Evolutionary conservation across 1,140 invertebrate genomes (phyloP).

Genomic region (Semibalanus balanoides): DNA sequence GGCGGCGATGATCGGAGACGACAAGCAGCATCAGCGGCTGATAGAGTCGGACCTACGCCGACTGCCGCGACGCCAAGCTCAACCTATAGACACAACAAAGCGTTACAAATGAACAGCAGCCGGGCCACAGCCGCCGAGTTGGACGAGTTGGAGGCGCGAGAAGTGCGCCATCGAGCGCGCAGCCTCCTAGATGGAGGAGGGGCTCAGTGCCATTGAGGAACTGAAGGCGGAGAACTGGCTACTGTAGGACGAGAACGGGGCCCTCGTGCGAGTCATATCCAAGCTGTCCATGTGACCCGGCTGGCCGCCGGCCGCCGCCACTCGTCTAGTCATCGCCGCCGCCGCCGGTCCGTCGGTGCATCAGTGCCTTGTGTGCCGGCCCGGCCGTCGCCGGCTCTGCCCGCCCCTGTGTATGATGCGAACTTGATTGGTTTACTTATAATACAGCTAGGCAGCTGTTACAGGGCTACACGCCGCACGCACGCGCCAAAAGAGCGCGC

Average conservation of each 20-base stretch:
- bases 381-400: too few relatives aligned
- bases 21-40: slow-evolving; percentile 54
- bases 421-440: too few relatives aligned
- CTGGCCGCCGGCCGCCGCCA: too few relatives aligned
- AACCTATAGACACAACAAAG: slow-evolving; percentile 29
- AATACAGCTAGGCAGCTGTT: too few relatives aligned
- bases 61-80: slow-evolving; percentile 49
- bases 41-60: slow-evolving; percentile 56
- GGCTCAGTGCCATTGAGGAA: slow-evolving; percentile 87
- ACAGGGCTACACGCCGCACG: too few relatives aligned
- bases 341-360: too few relatives aligned
- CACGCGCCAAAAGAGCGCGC: too few relatives aligned
- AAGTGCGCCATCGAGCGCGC: slow-evolving; percentile 86
- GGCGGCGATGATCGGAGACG: slow-evolving; percentile 49
- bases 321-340: too few relatives aligned
- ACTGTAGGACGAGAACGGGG: slow-evolving; percentile 94
- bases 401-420: too few relatives aligned
- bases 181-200: slow-evolving; percentile 92
- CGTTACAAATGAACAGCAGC: slow-evolving; percentile 38
- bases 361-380: too few relatives aligned
- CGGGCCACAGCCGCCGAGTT: slow-evolving; percentile 55
- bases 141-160: slow-evolving; percentile 81
- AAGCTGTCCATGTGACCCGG: slow-evolving; percentile 55
- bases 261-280: slow-evolving; percentile 93
- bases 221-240: slow-evolving; percentile 85